phyloP scores from a whole-genome alignment of 2,797 vertebrate species.

The Poecilia gillii region DNA sequence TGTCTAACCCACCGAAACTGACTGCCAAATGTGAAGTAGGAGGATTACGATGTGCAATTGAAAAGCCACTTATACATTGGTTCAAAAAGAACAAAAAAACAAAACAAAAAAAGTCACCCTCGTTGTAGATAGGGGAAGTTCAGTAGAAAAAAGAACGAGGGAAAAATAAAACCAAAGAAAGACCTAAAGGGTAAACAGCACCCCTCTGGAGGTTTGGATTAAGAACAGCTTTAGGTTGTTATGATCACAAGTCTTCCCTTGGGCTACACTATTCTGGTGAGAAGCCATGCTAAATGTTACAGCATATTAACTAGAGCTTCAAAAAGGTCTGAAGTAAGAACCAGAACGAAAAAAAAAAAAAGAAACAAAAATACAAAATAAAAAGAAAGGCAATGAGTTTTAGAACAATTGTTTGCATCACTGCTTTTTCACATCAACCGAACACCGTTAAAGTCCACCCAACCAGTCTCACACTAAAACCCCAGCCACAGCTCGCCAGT shows the following conservation, averaged over 20 bases:
- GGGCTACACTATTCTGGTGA: constrained; percentile 97
- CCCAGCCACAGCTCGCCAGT: constrained; percentile 88
- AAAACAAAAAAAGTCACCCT: constrained; percentile 74
- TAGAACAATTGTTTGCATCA: constrained; percentile 95
- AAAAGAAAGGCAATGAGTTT: constrained; percentile 97
- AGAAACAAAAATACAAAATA: constrained; percentile 83
- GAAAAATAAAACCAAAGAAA: background rate
- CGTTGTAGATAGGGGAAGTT: constrained; percentile 83
- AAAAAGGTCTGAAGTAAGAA: constrained; percentile 93
- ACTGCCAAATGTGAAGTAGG: constrained; percentile 90
- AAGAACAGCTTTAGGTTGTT: constrained; percentile 87
- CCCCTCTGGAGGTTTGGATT: constrained; percentile 88
- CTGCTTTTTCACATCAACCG: constrained; percentile 97
- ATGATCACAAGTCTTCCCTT: constrained; percentile 82
- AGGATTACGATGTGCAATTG: constrained; percentile 93
- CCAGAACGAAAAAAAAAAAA: constrained; percentile 90
- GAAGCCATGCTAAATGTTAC: constrained; percentile 99
- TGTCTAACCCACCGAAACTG: constrained; percentile 88
- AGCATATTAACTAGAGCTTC: constrained; percentile 97
- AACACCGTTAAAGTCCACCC: constrained; percentile 92
- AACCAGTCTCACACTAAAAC: constrained; percentile 91
- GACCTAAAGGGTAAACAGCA: constrained; percentile 82
- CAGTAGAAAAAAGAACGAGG: constrained; percentile 62
- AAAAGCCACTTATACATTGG: constrained; percentile 90
- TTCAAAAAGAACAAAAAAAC: constrained; percentile 69